These are phyloP conservation scores for Drosophila funebris DNA, from an alignment of 1,140 invertebrate species.

Conservation along the genomic window DNA sequence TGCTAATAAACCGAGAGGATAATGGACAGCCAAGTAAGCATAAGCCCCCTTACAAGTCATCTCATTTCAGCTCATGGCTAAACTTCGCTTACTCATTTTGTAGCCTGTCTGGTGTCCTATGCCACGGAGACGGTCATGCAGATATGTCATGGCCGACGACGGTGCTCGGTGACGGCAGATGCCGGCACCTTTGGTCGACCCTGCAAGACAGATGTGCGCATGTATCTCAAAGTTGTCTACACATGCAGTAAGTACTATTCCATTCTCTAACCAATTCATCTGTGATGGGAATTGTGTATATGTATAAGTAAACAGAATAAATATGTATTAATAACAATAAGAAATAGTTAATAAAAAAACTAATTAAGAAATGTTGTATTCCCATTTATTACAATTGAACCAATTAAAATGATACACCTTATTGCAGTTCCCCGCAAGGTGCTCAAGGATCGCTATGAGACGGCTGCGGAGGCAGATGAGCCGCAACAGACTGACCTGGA, in stretches of 20 bases:
- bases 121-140: slow-evolving; percentile 94
- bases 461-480: slow-evolving; percentile 89
- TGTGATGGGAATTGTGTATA: not conserved
- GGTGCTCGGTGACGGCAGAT: slow-evolving; percentile 92
- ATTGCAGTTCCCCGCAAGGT: slow-evolving; percentile 92
- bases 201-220: slow-evolving; percentile 90
- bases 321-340: too few species aligned
- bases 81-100: not conserved
- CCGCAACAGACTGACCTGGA: slow-evolving; percentile 83
- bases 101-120: slow-evolving; percentile 93
- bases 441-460: slow-evolving; percentile 90
- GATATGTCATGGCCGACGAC: slow-evolving; percentile 93
- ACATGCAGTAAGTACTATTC: slow-evolving; percentile 92
- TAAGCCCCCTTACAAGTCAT: not conserved
- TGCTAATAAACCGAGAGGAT: slow-evolving; percentile 91
- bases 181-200: slow-evolving; percentile 93
- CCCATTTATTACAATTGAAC: too few species aligned
- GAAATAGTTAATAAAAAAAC: too few species aligned
- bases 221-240: slow-evolving; percentile 95
- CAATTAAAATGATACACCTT: not conserved
- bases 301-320: not conserved
- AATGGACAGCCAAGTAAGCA: slow-evolving; percentile 87
- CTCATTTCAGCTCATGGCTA: not conserved
- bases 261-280: not conserved
- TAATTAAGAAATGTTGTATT: too few species aligned